Evolutionary conservation across 2,113 vertebrate genomes (phyloP).

Genomic region (Nycticebus coucang): DNA sequence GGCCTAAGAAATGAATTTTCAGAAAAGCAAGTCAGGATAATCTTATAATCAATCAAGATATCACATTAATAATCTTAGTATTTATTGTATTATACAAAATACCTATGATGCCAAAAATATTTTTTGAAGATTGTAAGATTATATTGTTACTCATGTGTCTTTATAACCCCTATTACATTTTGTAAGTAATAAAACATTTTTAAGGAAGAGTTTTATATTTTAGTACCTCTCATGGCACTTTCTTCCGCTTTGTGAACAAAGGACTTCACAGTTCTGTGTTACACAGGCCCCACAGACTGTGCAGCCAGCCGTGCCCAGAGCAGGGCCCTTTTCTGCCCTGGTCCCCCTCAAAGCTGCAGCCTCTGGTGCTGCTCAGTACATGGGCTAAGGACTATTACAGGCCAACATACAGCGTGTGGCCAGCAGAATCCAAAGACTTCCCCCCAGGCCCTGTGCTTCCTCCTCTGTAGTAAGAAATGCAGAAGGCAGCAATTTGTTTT

Average conservation of each 20-base stretch:
- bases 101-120: conserved; percentile 16
- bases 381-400: neutral
- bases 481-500: neutral
- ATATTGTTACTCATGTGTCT: neutral
- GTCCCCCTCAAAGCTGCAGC: neutral
- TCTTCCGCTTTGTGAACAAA: neutral
- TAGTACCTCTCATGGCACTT: neutral
- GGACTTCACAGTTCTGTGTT: neutral
- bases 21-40: neutral
- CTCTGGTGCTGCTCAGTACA: neutral
- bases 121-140: neutral
- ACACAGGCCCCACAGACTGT: neutral
- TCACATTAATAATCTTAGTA: neutral
- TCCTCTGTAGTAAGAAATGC: neutral
- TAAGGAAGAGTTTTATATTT: neutral
- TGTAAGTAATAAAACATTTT: neutral
- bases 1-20: neutral
- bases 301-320: neutral
- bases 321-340: neutral
- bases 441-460: neutral
- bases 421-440: neutral
- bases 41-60: neutral
- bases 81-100: neutral
- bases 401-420: neutral
- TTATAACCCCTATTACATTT: neutral